Conservation (phyloP, 1,140 invertebrate genomes). For the Bombus pascuorum region DNA sequence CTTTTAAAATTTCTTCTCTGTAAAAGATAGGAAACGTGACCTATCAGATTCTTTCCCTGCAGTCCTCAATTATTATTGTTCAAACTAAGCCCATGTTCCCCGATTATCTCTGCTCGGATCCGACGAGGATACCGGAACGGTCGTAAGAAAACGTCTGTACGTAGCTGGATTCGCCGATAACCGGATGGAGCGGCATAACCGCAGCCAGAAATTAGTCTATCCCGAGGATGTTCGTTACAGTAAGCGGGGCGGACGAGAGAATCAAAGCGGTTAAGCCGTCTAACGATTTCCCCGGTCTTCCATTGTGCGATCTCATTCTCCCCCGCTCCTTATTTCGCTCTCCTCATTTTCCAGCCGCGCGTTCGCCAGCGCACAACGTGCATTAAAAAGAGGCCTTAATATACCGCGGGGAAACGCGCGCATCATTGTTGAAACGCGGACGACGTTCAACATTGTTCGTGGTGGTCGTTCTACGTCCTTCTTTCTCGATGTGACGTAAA, state of each 20-base stretch:
- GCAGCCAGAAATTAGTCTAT: slow-evolving; percentile 48
- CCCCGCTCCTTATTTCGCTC: slow-evolving; percentile 32
- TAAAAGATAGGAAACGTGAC: no score
- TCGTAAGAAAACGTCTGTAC: neutral
- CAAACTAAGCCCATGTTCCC: neutral
- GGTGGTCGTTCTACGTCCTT: neutral
- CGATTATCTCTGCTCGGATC: neutral
- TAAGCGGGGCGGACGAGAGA: slow-evolving; percentile 12
- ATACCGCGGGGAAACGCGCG: neutral
- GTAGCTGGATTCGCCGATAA: slow-evolving; percentile 21
- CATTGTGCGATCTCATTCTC: slow-evolving; percentile 26
- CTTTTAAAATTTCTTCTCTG: neutral
- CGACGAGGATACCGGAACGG: neutral
- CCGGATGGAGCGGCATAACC: slow-evolving; percentile 10
- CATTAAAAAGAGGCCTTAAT: slow-evolving; percentile 43
- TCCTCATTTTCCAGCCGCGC: slow-evolving; percentile 30
- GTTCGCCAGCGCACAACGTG: slow-evolving; percentile 11
- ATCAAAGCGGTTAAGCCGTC: slow-evolving; percentile 47
- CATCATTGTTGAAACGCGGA: slow-evolving; percentile 29
- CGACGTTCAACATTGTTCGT: no score
- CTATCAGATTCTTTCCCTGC: no score
- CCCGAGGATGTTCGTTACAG: slow-evolving; percentile 34
- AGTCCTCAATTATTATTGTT: no score
- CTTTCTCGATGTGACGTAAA: neutral
- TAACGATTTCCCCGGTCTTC: slow-evolving; percentile 36